Evolutionary conservation across 2,113 vertebrate genomes (phyloP).

Genomic region (Smithornis capensis): DNA sequence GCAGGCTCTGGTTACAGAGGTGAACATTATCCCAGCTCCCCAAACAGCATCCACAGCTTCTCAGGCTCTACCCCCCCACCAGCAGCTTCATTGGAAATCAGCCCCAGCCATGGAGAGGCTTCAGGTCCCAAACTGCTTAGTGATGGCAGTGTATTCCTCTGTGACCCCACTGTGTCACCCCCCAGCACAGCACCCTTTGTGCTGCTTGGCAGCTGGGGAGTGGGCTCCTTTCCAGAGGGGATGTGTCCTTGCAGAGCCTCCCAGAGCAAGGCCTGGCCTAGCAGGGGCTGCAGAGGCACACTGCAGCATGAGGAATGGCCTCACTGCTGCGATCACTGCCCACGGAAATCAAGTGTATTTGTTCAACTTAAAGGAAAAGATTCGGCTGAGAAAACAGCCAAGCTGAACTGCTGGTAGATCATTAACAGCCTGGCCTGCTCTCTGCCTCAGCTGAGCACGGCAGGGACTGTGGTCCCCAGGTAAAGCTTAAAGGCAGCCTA

Average conservation of each 20-base stretch:
- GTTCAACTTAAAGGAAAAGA: background rate
- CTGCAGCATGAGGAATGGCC: background rate
- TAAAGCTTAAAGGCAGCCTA: background rate
- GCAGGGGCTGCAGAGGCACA: background rate
- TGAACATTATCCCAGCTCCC: background rate
- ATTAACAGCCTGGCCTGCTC: slow-evolving; percentile 57
- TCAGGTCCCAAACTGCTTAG: background rate
- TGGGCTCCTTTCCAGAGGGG: background rate
- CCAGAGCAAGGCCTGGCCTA: background rate
- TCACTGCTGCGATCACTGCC: background rate
- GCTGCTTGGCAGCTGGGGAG: background rate
- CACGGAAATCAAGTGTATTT: background rate
- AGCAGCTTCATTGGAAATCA: background rate
- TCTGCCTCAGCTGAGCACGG: background rate
- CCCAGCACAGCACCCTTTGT: background rate
- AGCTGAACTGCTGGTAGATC: slow-evolving; percentile 47
- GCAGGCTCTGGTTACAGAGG: background rate
- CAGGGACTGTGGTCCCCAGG: background rate
- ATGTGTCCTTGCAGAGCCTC: background rate
- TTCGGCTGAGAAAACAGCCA: background rate
- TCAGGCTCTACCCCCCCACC: background rate
- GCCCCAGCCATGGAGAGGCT: background rate
- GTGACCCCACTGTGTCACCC: rapidly evolving
- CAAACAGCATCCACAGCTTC: background rate
- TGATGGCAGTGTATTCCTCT: background rate